Percentiles rank a stretch among this genome's conserved stretches.
These are phyloP conservation scores for Rhineura floridana DNA, from an alignment of 2,113 vertebrate species.

Conservation along the genomic window DNA sequence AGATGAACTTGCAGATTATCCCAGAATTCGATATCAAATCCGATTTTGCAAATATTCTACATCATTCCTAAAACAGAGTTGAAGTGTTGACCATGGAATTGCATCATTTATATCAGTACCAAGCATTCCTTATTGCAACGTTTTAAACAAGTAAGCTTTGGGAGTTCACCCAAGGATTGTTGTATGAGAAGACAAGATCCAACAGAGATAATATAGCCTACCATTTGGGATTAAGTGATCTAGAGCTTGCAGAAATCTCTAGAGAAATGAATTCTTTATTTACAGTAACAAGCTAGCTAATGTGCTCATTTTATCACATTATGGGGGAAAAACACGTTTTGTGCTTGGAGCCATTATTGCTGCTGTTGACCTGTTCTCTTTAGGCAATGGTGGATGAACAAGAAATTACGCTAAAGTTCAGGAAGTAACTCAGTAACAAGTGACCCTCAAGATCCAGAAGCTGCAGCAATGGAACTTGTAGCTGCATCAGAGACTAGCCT, in stretches of 20 bases:
- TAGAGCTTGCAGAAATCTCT: background rate
- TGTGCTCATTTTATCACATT: background rate
- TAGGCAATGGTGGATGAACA: slow-evolving; percentile 19
- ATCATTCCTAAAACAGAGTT: no score
- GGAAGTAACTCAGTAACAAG: slow-evolving; percentile 28
- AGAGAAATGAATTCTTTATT: background rate
- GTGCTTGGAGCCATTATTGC: background rate
- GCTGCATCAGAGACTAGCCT: slow-evolving; percentile 52
- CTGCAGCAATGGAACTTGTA: slow-evolving; percentile 43
- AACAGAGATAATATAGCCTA: background rate
- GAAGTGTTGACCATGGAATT: background rate
- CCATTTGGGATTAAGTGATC: background rate
- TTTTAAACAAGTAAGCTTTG: background rate
- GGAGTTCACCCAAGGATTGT: background rate
- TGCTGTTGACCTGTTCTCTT: background rate
- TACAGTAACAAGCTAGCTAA: background rate
- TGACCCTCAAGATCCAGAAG: slow-evolving; percentile 58
- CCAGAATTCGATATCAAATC: no score
- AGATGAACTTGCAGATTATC: no score
- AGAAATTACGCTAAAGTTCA: slow-evolving; percentile 50
- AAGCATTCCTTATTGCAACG: background rate
- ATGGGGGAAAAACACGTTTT: background rate
- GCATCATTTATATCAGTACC: background rate
- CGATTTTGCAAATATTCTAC: no score
- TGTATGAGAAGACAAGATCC: background rate